Evolutionary conservation across 1,140 invertebrate genomes (phyloP).

Genomic region (Caenorhabditis tropicalis): DNA sequence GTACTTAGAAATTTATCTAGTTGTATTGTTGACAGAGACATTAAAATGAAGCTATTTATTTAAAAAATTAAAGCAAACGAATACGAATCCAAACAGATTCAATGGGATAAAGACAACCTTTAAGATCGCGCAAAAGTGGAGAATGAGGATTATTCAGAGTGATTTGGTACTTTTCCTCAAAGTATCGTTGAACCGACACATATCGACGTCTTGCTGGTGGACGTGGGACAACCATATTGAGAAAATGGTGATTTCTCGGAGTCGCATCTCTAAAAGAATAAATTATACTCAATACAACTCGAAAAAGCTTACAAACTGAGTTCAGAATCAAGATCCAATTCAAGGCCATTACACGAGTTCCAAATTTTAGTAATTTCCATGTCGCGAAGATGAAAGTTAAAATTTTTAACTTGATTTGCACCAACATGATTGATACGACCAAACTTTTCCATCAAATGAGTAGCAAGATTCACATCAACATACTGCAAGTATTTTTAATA

Average conservation of each 20-base stretch:
- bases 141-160: neutral
- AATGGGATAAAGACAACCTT: too few relatives aligned
- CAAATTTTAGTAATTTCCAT: neutral
- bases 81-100: too few relatives aligned
- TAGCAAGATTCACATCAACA: neutral
- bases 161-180: neutral
- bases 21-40: too few relatives aligned
- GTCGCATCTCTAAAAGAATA: neutral
- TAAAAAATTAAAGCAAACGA: too few relatives aligned
- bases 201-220: neutral
- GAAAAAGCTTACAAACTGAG: neutral
- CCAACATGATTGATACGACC: neutral
- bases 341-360: neutral
- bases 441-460: neutral
- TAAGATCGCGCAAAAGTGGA: neutral
- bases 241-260: neutral
- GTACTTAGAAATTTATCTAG: too few relatives aligned
- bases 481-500: neutral
- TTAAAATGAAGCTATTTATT: too few relatives aligned
- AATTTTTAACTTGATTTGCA: neutral
- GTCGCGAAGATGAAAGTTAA: neutral
- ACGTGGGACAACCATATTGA: neutral
- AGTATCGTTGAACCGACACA: neutral
- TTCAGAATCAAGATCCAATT: neutral
- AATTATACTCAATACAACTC: neutral